Evolutionary conservation across 2,797 vertebrate genomes (phyloP).

Genomic region (Apogon hyalosoma): DNA sequence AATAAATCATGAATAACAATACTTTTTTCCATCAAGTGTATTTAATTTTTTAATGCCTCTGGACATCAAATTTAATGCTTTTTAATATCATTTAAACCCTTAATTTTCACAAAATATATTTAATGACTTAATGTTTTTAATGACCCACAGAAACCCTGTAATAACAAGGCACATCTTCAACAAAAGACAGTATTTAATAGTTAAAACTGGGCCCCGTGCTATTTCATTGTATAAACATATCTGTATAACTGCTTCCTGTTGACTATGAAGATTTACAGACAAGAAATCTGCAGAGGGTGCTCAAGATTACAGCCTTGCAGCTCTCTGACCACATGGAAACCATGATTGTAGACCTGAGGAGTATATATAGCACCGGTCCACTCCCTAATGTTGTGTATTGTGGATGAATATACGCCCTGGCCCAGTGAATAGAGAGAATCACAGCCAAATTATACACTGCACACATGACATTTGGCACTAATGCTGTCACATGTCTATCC

Average conservation of each 20-base stretch:
- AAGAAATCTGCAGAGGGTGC: slow-evolving; percentile 33
- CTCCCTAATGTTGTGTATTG: slow-evolving; percentile 74
- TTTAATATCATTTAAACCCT: no score
- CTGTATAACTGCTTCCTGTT: slow-evolving; percentile 58
- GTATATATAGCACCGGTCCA: slow-evolving; percentile 81
- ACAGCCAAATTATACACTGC: slow-evolving; percentile 69
- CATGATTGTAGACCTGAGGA: slow-evolving; percentile 81
- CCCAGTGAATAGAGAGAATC: slow-evolving; percentile 47
- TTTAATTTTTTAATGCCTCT: no score
- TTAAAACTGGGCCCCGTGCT: slow-evolving; percentile 28
- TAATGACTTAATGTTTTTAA: no score
- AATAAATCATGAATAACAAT: no score
- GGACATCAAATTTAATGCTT: no score
- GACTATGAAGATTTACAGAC: slow-evolving; percentile 36
- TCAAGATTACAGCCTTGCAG: slow-evolving; percentile 76
- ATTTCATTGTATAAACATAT: slow-evolving; percentile 63
- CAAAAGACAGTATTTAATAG: slow-evolving; percentile 2
- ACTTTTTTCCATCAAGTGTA: no score
- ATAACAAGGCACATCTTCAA: slow-evolving; percentile 11
- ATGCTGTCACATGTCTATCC: slow-evolving; percentile 34
- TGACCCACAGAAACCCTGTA: no score
- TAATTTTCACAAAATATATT: no score
- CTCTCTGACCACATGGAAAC: slow-evolving; percentile 74
- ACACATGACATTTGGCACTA: slow-evolving; percentile 42
- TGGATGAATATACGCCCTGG: slow-evolving; percentile 54